Conservation (phyloP, 1,140 invertebrate species). For the Apocrypta bakeri region DNA sequence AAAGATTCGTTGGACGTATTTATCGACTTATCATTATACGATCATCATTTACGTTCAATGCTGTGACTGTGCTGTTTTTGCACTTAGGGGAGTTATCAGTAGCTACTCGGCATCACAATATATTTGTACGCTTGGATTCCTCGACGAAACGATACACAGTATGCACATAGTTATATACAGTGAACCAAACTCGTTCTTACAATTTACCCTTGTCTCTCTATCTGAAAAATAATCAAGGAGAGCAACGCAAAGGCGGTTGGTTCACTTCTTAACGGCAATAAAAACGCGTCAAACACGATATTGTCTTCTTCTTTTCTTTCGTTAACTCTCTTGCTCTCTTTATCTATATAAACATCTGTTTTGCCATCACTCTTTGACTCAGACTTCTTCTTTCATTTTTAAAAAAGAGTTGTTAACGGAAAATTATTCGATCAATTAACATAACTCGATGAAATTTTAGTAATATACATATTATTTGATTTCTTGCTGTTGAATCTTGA, state of each 20-base stretch:
- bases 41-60: neutral
- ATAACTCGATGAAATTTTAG: too few species aligned
- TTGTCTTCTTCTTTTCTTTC: conserved; percentile 33
- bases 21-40: neutral
- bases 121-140: conserved; percentile 4
- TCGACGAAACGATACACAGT: neutral
- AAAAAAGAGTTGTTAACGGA: too few species aligned
- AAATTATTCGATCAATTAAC: too few species aligned
- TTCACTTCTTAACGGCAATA: conserved; percentile 48
- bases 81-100: neutral
- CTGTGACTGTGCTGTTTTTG: neutral
- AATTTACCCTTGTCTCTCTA: conserved; percentile 32
- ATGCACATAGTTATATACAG: neutral
- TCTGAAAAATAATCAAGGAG: conserved; percentile 43
- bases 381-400: neutral
- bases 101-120: neutral
- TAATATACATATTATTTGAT: too few species aligned
- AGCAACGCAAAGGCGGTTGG: conserved; percentile 31
- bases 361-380: neutral
- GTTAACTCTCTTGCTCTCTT: neutral
- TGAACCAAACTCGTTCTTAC: conserved; percentile 22
- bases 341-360: neutral
- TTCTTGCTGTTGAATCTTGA: too few species aligned
- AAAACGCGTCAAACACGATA: conserved; percentile 59
- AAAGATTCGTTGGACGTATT: neutral